Conservation (phyloP, 2,888 invertebrate genomes). For the Drosophila barbarae region DNA sequence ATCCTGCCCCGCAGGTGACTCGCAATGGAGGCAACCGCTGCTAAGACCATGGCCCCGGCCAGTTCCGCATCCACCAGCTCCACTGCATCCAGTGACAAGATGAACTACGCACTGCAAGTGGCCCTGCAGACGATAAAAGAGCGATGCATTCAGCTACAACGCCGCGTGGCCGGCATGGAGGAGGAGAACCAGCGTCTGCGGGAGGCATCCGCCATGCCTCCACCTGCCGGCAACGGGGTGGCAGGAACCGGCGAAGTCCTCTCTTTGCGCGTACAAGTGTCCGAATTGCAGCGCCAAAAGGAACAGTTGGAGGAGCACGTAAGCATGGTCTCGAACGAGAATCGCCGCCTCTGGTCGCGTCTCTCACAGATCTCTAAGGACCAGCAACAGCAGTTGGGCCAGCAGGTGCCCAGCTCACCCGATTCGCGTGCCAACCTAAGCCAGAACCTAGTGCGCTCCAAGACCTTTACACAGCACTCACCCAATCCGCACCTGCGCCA, state of each 20-base stretch:
- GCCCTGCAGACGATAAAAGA: constrained; percentile 91
- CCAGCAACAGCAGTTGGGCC: constrained; percentile 69
- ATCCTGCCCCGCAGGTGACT: neutral
- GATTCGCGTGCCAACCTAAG: constrained; percentile 72
- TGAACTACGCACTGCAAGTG: constrained; percentile 81
- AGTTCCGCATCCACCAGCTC: constrained; percentile 12
- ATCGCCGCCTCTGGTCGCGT: constrained; percentile 88
- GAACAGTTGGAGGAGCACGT: constrained; percentile 88
- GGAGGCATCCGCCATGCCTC: constrained; percentile 39
- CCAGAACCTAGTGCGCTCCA: constrained; percentile 81
- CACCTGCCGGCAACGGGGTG: constrained; percentile 2
- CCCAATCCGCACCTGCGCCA: constrained; percentile 82
- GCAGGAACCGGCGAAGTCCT: constrained; percentile 66
- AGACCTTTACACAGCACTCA: constrained; percentile 86
- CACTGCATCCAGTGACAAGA: constrained; percentile 45
- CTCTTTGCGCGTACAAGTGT: constrained; percentile 83
- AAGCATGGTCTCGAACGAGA: constrained; percentile 90
- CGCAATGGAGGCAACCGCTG: constrained; percentile 45
- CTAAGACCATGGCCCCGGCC: constrained; percentile 16
- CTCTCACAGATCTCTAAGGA: constrained; percentile 84
- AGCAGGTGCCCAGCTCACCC: constrained; percentile 20
- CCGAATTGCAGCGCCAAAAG: constrained; percentile 87
- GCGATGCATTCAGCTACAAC: constrained; percentile 87
- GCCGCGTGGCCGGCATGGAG: constrained; percentile 85
- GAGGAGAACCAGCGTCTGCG: constrained; percentile 87